These are phyloP conservation scores for Leontopithecus rosalia DNA, from an alignment of 2,797 vertebrate genomes.

Conservation along the genomic window DNA sequence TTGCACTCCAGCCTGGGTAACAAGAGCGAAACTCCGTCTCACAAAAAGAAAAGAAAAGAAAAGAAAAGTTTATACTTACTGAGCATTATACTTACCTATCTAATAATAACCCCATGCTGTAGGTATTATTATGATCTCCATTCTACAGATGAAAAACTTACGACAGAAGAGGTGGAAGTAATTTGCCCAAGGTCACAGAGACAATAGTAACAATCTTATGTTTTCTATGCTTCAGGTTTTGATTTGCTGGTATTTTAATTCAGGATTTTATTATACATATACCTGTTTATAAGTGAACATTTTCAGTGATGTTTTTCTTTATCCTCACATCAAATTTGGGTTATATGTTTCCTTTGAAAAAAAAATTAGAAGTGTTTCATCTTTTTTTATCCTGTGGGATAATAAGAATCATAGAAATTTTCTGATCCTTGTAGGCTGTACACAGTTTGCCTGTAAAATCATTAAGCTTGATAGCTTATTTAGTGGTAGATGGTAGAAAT, in stretches of 20 bases:
- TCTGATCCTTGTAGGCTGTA: not conserved
- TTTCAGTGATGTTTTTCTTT: constrained; percentile 29
- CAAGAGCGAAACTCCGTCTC: too few species aligned
- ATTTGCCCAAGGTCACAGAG: not conserved
- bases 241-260: constrained; percentile 31
- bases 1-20: too few species aligned
- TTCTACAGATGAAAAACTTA: not conserved
- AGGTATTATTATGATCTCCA: not conserved
- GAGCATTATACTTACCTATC: not conserved
- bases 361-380: not conserved
- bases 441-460: not conserved
- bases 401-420: not conserved
- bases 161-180: not conserved
- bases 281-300: not conserved
- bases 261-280: not conserved
- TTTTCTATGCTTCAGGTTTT: not conserved
- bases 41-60: too few species aligned
- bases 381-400: not conserved
- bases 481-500: not conserved
- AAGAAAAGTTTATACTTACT: not conserved
- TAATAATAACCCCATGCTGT: not conserved
- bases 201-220: not conserved
- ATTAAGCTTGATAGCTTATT: not conserved
- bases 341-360: constrained; percentile 48
- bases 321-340: not conserved